A percentile compares a stretch with the other conserved stretches of the same genome.
Conservation (phyloP, 1,140 invertebrate species). For the Parapsyche elsis region DNA sequence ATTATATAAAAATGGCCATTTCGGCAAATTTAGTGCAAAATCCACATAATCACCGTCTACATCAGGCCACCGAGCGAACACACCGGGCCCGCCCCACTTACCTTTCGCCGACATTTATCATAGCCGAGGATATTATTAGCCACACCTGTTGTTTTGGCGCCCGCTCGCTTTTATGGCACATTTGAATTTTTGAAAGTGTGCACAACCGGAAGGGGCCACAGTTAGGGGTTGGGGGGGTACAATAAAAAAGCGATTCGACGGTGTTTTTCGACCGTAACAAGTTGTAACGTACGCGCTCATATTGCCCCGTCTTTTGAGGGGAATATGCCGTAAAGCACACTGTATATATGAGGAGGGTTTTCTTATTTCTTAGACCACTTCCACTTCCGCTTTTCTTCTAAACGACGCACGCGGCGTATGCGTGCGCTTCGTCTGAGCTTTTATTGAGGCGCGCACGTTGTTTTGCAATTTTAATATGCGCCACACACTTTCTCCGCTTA, state of each 20-base stretch:
- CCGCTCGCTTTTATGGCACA: conserved; percentile 47
- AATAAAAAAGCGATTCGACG: conserved; percentile 56
- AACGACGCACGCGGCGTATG: neutral
- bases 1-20: conserved; percentile 2
- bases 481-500: too few species aligned
- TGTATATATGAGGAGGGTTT: neutral
- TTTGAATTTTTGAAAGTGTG: conserved; percentile 50
- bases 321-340: neutral
- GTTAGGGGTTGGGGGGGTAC: too few species aligned
- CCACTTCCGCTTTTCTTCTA: neutral
- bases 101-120: conserved; percentile 47
- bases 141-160: conserved; percentile 55
- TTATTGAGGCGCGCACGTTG: too few species aligned
- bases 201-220: neutral
- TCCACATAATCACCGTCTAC: neutral
- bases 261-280: conserved; percentile 54
- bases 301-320: neutral
- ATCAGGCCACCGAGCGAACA: neutral
- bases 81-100: neutral
- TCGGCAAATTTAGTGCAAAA: neutral
- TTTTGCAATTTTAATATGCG: too few species aligned
- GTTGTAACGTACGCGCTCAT: conserved; percentile 48
- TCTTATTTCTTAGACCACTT: neutral
- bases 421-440: neutral
- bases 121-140: conserved; percentile 51